Conservation (phyloP, 2,888 invertebrate genomes). For the Alviniconcha strummeri region DNA sequence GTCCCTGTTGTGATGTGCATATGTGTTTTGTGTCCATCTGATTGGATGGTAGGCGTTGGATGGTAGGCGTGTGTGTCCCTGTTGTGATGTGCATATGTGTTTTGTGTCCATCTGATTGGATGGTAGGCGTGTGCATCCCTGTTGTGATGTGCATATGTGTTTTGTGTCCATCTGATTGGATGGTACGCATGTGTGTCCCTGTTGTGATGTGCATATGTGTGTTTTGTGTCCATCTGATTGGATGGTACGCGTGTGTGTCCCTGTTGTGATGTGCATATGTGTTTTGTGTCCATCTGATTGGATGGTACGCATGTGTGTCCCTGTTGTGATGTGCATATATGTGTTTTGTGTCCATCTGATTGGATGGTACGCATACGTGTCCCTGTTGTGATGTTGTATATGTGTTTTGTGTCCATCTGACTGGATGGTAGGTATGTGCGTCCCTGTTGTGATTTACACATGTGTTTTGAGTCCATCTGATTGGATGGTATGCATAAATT, state of each 20-base stretch:
- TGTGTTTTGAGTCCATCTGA: background rate
- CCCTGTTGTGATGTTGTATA: background rate
- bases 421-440: constrained; percentile 61
- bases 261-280: background rate
- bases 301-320: constrained; percentile 61
- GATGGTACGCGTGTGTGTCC: background rate
- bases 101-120: background rate
- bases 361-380: background rate
- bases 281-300: background rate
- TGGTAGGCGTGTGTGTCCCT: background rate
- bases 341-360: background rate
- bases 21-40: background rate
- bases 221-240: no score
- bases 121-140: no score
- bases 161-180: constrained; percentile 40
- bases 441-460: background rate
- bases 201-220: background rate
- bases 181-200: constrained; percentile 53
- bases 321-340: background rate
- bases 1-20: background rate
- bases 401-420: no score
- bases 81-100: background rate
- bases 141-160: no score
- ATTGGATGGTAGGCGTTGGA: no score
- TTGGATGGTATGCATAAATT: background rate